Evolutionary conservation across 2,113 vertebrate genomes (phyloP), one percentile per base, ranked within the genome.

Genomic region (Pomatostomus ruficeps): DNA sequence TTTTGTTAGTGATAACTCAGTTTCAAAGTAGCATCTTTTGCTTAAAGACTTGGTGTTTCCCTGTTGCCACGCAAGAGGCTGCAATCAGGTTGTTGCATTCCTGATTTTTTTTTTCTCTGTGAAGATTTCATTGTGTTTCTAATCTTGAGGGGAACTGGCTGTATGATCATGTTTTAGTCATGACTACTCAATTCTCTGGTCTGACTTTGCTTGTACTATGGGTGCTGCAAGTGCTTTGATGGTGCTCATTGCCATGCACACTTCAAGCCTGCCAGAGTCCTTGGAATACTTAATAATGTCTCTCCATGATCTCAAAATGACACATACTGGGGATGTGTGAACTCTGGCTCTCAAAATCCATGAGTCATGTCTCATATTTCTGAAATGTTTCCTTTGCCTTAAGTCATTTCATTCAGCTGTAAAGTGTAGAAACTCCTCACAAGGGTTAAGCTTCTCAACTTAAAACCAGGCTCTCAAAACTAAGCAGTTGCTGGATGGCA

Each of bases 1-100:
- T 57, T 58, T 82, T 89, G 74, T 63, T 46, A 93, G 92, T 94
- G 67, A 90, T 77, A 80, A 38, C 26, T 84, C 59, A 26, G 42
- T 91, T 95, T 92, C 79, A 84, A 93, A 92, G 55, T 45, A 86
- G 40, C 36, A 67, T 89, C 75, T 85, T 85, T 58, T 63, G 40
- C 79, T 78, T 93, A 54, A 91, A 78, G 73, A 67, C 38, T 72
- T 62, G 28, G 7, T 83, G 46, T 88, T 84, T 86, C 25, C n/a
- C 51, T 80, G 55, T 77, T 94, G 65, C 85, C 18, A 10, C n/a
- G 68, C 72, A 77, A 48, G 65, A 93, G 68, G 40, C 68, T 94
- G 52, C 48, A 86, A 38, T 91, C 79, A 91, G 72, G 38, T 79
- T 74, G 59, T 62, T 71, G 51, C 2, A 0, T 74, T 86, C 68